Percentiles rank a stretch among this genome's conserved stretches.
Evolutionary conservation across 2,113 vertebrate species (phyloP).

Genomic region (Sterrhoptilus dennistouni): DNA sequence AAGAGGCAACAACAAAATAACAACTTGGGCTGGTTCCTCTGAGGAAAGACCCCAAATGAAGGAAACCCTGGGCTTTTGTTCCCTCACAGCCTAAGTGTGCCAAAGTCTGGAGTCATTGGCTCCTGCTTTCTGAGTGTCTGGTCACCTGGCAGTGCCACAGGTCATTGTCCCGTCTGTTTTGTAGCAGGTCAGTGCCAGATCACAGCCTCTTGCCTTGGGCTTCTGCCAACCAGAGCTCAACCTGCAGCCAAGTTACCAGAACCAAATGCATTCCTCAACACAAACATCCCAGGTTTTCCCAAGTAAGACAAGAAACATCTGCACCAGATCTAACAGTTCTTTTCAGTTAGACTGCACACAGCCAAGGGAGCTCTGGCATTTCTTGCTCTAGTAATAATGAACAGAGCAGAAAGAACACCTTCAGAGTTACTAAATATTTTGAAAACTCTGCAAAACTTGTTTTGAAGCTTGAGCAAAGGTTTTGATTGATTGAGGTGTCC

Average conservation of each 20-base stretch:
- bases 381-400: not conserved
- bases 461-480: not conserved
- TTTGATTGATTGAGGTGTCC: not conserved
- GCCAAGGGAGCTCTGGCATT: not conserved
- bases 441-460: not conserved
- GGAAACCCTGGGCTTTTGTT: not conserved
- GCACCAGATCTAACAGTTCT: not conserved
- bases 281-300: not conserved
- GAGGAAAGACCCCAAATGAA: not conserved
- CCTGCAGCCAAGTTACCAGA: not conserved
- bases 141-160: not conserved
- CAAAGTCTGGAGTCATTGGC: not conserved
- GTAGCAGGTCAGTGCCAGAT: not conserved
- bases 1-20: not conserved
- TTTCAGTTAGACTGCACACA: not conserved
- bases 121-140: not conserved
- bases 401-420: not conserved
- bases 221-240: not conserved
- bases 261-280: not conserved
- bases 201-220: not conserved
- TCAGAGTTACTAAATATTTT: not conserved
- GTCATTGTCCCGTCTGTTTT: not conserved
- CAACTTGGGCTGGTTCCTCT: accelerated
- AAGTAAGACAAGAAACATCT: not conserved
- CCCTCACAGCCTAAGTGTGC: not conserved